Evolutionary conservation across 64 coral and sea anemone species (phyloP), one percentile per base, ranked within the genome.

Genomic region (Actinia tenebrosa): DNA sequence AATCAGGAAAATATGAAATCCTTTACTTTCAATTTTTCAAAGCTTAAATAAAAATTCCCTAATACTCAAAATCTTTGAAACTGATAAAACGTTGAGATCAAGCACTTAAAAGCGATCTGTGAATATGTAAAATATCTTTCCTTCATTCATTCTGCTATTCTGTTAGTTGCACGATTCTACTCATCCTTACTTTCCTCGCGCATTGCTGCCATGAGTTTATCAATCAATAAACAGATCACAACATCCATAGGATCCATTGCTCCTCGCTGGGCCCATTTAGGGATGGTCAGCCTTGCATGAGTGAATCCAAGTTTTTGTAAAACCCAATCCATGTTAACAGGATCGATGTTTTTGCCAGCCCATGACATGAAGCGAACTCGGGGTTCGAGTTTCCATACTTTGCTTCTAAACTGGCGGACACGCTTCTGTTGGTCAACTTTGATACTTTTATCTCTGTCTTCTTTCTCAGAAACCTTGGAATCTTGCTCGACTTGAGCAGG

Each of bases 231-330:
- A 43, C 93, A 99, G 14, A 99, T 54, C 85, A 99, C 95, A 14
- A 89, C 53, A 55, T 95, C 93, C 97, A 99, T 98, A 45, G 96
- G 96, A 83, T 98, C 96, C 96, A 98, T 98, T 8, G 96, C 96
- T 20, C 96, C 96, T 42, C 96, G 93, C 44, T 98, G 96, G 15
- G 91, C 96, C 96, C 96, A 98, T 56, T 98, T 98, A 2, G 96
- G 96, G 25, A 98, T 98, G 16, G 96, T 98, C 86, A 98, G 82
- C 37, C 86, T 90, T 50, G 96, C 96, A 86, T 98, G 93, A 18
- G 90, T 88, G 64, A 98, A 98, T 3, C 96, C 96, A 16, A 98
- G 85, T 79, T 98, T 98, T 77, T 98, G 93, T 53, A 98, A 44
- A 11, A 98, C 96, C 96, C 96, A 98, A 60, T 98, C 96, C 61